A percentile compares a stretch with the other conserved stretches of the same genome.
These are phyloP conservation scores for Chrysotoxum bicinctum DNA, from an alignment of 2,888 invertebrate species.

Conservation along the genomic window DNA sequence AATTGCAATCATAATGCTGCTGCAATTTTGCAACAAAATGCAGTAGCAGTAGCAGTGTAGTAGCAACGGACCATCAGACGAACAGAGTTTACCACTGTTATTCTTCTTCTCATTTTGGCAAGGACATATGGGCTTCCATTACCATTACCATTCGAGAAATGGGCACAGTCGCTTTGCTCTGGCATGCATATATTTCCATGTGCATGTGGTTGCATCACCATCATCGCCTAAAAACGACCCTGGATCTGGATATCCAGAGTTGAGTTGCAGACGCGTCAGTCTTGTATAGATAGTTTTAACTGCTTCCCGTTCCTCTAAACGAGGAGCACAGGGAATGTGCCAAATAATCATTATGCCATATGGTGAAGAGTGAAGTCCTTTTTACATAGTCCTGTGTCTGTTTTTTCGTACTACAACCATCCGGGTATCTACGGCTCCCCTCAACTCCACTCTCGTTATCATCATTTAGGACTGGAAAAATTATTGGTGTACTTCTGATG, in stretches of 20 bases:
- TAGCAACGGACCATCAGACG: not conserved
- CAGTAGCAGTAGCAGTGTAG: not conserved
- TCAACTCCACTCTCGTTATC: constrained; percentile 69
- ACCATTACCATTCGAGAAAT: constrained; percentile 67
- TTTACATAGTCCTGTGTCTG: constrained; percentile 36
- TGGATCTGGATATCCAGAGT: not conserved
- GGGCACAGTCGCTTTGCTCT: constrained; percentile 31
- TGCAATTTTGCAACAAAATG: constrained; percentile 31
- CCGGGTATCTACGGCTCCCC: not conserved
- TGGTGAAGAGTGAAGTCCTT: constrained; percentile 59
- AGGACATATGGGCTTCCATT: constrained; percentile 69
- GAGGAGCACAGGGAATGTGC: constrained; percentile 48
- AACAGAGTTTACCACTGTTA: constrained; percentile 15
- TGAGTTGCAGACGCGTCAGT: constrained; percentile 17
- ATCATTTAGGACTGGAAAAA: constrained; percentile 72
- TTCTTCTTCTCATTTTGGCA: constrained; percentile 63
- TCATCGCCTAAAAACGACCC: constrained; percentile 64
- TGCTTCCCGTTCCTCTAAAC: not conserved
- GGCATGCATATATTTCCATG: constrained; percentile 67
- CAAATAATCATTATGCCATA: constrained; percentile 71
- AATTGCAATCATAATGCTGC: constrained; percentile 69
- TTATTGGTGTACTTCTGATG: constrained; percentile 62
- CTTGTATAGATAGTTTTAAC: not conserved
- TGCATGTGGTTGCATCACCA: constrained; percentile 69
- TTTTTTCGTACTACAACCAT: not conserved